Evolutionary conservation across 2,797 vertebrate species (phyloP).

Genomic region (Characodon lateralis): DNA sequence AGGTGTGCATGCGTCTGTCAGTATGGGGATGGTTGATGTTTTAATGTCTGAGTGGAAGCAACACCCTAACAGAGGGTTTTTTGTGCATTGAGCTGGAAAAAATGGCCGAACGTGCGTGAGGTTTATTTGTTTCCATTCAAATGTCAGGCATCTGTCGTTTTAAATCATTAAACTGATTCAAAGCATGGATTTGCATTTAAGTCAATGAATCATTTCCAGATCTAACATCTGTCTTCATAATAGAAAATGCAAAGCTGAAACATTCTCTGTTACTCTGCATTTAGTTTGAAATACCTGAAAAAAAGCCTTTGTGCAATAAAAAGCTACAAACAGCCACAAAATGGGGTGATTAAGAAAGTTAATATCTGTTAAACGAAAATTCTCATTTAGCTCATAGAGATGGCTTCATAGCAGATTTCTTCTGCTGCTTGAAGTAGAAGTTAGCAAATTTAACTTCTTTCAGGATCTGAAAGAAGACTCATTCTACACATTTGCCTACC

Average conservation of each 20-base stretch:
- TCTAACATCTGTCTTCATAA: background rate
- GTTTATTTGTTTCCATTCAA: constrained; percentile 10
- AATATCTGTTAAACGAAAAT: too few relatives aligned
- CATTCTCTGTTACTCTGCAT: background rate
- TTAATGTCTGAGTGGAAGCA: constrained; percentile 25
- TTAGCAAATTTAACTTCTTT: background rate
- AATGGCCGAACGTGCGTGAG: background rate
- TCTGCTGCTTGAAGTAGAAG: background rate
- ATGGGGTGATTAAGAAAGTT: too few relatives aligned
- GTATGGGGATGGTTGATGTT: constrained; percentile 35
- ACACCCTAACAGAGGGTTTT: constrained; percentile 1
- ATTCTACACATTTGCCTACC: too few relatives aligned
- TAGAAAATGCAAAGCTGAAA: too few relatives aligned
- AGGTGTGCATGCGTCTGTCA: constrained; percentile 21
- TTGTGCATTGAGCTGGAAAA: constrained; percentile 19
- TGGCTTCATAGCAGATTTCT: background rate
- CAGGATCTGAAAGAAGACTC: too few relatives aligned
- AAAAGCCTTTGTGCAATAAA: background rate
- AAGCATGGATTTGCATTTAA: background rate
- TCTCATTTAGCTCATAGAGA: background rate
- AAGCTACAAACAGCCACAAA: background rate
- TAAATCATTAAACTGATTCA: constrained; percentile 1
- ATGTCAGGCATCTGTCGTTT: background rate
- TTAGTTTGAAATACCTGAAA: background rate
- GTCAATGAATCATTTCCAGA: background rate